Conservation (phyloP, 2,888 invertebrate genomes). For the Drosophila borborema region DNA sequence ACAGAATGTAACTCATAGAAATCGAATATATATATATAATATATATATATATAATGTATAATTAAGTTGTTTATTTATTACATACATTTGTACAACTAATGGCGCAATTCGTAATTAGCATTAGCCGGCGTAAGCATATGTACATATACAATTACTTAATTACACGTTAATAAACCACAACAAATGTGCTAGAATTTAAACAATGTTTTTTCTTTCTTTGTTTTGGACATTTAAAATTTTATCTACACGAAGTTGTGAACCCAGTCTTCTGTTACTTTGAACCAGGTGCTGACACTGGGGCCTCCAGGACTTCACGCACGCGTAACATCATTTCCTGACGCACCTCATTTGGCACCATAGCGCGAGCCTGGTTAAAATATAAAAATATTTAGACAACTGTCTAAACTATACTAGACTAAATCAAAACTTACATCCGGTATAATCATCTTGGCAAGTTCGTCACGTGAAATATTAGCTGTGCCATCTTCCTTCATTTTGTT, state of each 20-base stretch:
- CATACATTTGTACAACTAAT: constrained; percentile 55
- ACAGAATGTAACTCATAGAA: constrained; percentile 47
- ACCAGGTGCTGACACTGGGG: background rate
- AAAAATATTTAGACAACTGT: no score
- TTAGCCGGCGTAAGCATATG: constrained; percentile 48
- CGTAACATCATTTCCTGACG: constrained; percentile 93
- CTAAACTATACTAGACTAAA: background rate
- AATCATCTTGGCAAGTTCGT: constrained; percentile 92
- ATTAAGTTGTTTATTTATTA: constrained; percentile 76
- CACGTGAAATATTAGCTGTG: constrained; percentile 88
- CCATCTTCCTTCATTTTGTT: constrained; percentile 92
- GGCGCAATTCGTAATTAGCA: constrained; percentile 60
- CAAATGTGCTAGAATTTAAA: constrained; percentile 57
- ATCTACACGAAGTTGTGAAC: background rate
- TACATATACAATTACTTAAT: constrained; percentile 63
- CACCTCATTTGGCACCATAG: constrained; percentile 94
- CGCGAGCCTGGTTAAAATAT: constrained; percentile 87
- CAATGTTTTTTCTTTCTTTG: background rate
- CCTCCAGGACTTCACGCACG: constrained; percentile 47
- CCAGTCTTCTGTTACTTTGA: background rate
- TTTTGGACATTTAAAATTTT: background rate
- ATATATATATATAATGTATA: constrained; percentile 4
- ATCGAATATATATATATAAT: constrained; percentile 44
- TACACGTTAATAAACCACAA: constrained; percentile 63
- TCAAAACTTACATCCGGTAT: constrained; percentile 87